phyloP scores from a whole-genome alignment of 2,888 invertebrate genomes.

The Troides aeacus region DNA sequence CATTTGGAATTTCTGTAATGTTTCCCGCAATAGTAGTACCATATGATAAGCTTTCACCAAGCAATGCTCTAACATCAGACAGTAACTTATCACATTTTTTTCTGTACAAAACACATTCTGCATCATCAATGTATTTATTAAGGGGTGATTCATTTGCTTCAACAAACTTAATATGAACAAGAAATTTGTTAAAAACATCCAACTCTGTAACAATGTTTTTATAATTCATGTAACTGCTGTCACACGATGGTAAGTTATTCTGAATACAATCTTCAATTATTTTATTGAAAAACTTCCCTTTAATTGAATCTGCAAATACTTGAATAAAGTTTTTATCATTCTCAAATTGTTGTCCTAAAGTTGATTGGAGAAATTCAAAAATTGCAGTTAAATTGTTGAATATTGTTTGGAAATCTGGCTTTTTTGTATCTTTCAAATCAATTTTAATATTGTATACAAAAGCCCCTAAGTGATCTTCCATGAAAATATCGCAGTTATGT shows the following conservation, averaged over 20 bases:
- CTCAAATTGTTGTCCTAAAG: slow-evolving; percentile 65
- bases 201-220: slow-evolving; percentile 66
- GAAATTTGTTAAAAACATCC: slow-evolving; percentile 69
- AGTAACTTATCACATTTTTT: slow-evolving; percentile 72
- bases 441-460: slow-evolving; percentile 70
- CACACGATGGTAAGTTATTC: slow-evolving; percentile 65
- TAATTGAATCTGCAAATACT: slow-evolving; percentile 62
- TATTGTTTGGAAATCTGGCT: slow-evolving; percentile 66
- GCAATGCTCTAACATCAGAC: slow-evolving; percentile 56
- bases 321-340: slow-evolving; percentile 63
- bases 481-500: slow-evolving; percentile 69
- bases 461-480: slow-evolving; percentile 67
- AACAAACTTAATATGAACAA: slow-evolving; percentile 71
- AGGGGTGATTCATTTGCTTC: slow-evolving; percentile 61
- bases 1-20: slow-evolving; percentile 41
- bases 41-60: slow-evolving; percentile 62
- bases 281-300: slow-evolving; percentile 66
- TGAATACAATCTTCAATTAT: slow-evolving; percentile 71
- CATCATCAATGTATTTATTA: slow-evolving; percentile 66
- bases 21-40: slow-evolving; percentile 59
- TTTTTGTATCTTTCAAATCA: slow-evolving; percentile 52
- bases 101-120: slow-evolving; percentile 68
- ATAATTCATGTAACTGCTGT: slow-evolving; percentile 64
- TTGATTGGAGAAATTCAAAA: slow-evolving; percentile 72
- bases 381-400: slow-evolving; percentile 70